A percentile compares a stretch with the other conserved stretches of the same genome.
phyloP scores from a whole-genome alignment of 37 sponge, comb jelly and placozoan species.

The Cladorhizidae sp. region DNA sequence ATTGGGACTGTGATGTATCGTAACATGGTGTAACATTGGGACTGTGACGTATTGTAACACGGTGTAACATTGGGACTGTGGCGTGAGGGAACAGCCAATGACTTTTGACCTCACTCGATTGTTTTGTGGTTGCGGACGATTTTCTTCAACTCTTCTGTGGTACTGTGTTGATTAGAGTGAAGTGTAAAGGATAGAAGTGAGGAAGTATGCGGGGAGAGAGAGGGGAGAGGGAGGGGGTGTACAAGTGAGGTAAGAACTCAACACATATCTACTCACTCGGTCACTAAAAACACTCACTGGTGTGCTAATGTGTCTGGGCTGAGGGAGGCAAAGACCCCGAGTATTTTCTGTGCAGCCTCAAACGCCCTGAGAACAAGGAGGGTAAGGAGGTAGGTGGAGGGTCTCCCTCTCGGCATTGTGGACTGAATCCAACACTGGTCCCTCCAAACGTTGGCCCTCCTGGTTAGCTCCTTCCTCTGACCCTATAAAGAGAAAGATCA shows the following conservation, averaged over 20 bases:
- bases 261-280: too few relatives aligned
- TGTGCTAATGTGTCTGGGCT: slow-evolving; percentile 37
- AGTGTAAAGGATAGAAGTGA: background rate
- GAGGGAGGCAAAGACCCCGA: slow-evolving; percentile 31
- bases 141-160: slow-evolving; percentile 34
- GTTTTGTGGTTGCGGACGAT: slow-evolving; percentile 29
- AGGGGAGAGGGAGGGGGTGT: background rate
- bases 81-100: too few relatives aligned
- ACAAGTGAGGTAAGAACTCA: background rate
- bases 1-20: too few relatives aligned
- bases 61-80: too few relatives aligned
- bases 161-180: background rate
- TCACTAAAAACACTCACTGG: too few relatives aligned
- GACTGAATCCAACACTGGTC: slow-evolving; percentile 24
- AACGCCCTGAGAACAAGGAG: slow-evolving; percentile 48
- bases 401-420: slow-evolving; percentile 21
- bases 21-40: too few relatives aligned
- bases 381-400: slow-evolving; percentile 46
- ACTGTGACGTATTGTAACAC: too few relatives aligned
- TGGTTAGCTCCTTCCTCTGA: slow-evolving; percentile 43
- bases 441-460: slow-evolving; percentile 68
- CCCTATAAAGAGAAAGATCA: background rate
- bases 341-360: slow-evolving; percentile 23
- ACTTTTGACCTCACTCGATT: slow-evolving; percentile 54
- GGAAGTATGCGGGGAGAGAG: background rate